Conservation (phyloP, 2,797 vertebrate species). For the Alectoris magna region DNA sequence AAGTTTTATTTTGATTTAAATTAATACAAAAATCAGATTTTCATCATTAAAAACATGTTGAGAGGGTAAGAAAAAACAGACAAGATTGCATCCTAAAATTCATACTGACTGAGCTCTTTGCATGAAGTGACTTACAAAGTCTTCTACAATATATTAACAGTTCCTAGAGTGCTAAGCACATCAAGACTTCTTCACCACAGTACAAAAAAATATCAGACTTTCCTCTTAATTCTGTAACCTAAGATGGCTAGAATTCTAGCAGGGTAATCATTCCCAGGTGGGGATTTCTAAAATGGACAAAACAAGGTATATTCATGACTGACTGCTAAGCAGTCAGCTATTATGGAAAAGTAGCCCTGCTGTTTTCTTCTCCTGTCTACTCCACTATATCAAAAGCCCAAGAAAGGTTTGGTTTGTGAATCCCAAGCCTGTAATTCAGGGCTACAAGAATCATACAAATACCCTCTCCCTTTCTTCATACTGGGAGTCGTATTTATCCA, state of each 20-base stretch:
- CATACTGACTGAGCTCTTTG: background rate
- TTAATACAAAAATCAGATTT: background rate
- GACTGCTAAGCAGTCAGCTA: background rate
- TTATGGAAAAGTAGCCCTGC: background rate
- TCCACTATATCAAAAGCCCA: background rate
- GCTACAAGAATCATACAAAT: background rate
- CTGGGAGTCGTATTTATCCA: background rate
- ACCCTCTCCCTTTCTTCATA: background rate
- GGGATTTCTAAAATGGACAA: background rate
- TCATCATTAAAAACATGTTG: background rate
- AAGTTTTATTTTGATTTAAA: background rate
- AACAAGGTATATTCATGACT: background rate
- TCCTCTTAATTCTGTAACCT: background rate
- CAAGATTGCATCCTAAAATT: background rate
- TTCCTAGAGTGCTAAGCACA: background rate
- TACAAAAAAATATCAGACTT: background rate
- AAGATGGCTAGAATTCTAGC: background rate
- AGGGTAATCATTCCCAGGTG: background rate
- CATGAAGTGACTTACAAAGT: background rate
- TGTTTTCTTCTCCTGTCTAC: background rate
- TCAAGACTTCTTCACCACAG: background rate
- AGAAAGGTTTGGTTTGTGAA: background rate
- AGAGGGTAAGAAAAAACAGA: background rate
- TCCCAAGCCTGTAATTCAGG: background rate
- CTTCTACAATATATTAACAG: background rate